phyloP scores from a whole-genome alignment of 2,113 vertebrate genomes.

The Chionodraco myersi region DNA sequence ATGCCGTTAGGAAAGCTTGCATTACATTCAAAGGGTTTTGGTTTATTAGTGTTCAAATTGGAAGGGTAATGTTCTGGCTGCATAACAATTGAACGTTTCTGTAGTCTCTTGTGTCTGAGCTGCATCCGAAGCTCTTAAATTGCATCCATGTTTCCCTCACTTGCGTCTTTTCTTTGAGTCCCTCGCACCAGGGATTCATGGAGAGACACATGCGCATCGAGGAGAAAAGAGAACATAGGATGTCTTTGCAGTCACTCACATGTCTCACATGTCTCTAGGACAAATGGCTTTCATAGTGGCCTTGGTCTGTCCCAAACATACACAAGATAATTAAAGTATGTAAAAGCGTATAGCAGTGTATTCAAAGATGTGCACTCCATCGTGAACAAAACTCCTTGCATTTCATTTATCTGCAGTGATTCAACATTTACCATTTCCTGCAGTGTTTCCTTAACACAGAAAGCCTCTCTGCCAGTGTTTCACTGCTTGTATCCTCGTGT shows the following conservation, averaged over 20 bases:
- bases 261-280: too few relatives aligned
- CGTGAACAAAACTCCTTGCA: not conserved
- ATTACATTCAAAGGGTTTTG: not conserved
- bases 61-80: not conserved
- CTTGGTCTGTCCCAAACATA: not conserved
- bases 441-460: not conserved
- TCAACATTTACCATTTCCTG: not conserved
- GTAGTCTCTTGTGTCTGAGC: not conserved
- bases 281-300: not conserved
- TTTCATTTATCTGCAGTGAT: conserved; percentile 10
- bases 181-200: too few relatives aligned
- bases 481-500: too few relatives aligned
- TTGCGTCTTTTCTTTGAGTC: too few relatives aligned
- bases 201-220: too few relatives aligned
- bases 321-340: not conserved
- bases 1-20: not conserved
- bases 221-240: too few relatives aligned
- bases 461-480: too few relatives aligned
- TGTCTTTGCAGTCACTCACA: not conserved
- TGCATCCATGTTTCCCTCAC: too few relatives aligned
- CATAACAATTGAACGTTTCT: not conserved
- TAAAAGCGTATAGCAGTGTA: not conserved
- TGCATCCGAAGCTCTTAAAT: too few relatives aligned
- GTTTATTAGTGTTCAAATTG: not conserved
- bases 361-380: not conserved